Base-by-base conservation (phyloP, 2,888 invertebrate genomes). In the Spisula subtruncata region DNA sequence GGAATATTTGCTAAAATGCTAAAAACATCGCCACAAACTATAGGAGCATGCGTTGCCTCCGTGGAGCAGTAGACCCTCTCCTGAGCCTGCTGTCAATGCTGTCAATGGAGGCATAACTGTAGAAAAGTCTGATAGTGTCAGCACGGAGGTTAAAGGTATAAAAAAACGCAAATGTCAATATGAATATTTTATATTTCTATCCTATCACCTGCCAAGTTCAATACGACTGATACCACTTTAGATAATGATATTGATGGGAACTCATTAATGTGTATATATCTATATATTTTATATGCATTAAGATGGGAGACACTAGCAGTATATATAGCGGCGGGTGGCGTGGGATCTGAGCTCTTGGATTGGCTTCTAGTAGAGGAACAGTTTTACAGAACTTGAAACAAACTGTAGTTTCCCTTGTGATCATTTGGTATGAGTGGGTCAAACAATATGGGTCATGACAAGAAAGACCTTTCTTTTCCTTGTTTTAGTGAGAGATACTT, bases 111-210 rank as follows among this genome's bases (percentile, higher is more conserved):
- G n/a, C n/a, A n/a, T n/a, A n/a, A n/a, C n/a, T n/a, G n/a, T n/a
- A n/a, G n/a, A n/a, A n/a, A n/a, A n/a, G n/a, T n/a, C 8, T 25
- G 60, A 66, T 66, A 66, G 60, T 66, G 60, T 66, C 60, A 66
- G n/a, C 8, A 25, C 20, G 25, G 20, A 25, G 25, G 60, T 66
- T 66, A 25, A 66, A 75, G 75, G 32, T 75, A 75, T 75, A 35
- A 75, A 75, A 41, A 75, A 32, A 35, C 32, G 12, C 35, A 75
- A 71, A 75, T 75, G 75, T 75, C 75, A 75, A 75, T 35, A 75
- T 75, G 29, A 75, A 75, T 75, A 35, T 75, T 75, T 75, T 35
- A 75, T 75, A 75, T 32, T 75, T 75, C 14, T 10, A 0, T 75
- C 35, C 75, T 35, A 75, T 75, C 29, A 35, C 75, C 35, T 75